Conservation (phyloP, 2,888 invertebrate species). For the Neoascia interrupta region DNA sequence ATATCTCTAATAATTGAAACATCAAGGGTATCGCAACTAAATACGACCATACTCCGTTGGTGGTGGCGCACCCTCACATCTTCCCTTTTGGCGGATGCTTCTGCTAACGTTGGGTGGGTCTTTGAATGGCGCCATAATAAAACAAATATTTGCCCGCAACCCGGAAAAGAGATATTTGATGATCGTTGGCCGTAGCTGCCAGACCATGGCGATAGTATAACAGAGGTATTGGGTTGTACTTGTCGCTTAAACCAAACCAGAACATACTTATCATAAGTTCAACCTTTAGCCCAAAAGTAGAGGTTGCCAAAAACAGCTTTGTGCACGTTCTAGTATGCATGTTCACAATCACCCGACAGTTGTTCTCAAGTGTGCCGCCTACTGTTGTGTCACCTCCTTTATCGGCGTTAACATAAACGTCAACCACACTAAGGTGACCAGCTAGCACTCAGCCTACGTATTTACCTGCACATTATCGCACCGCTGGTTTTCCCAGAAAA, state of each 20-base stretch:
- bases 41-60: background rate
- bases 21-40: slow-evolving; percentile 13
- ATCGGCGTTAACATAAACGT: slow-evolving; percentile 14
- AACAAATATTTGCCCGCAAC: slow-evolving; percentile 1
- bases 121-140: slow-evolving; percentile 16
- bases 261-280: too few species aligned
- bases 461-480: background rate
- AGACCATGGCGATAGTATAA: background rate
- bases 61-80: background rate
- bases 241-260: slow-evolving; percentile 19
- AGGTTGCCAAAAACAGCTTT: slow-evolving; percentile 12
- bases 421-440: too few species aligned
- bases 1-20: slow-evolving; percentile 49
- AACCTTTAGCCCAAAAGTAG: too few species aligned
- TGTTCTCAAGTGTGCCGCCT: slow-evolving; percentile 24
- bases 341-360: too few species aligned
- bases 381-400: slow-evolving; percentile 15
- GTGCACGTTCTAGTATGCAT: slow-evolving; percentile 6
- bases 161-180: slow-evolving; percentile 24
- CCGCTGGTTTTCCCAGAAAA: slow-evolving; percentile 13
- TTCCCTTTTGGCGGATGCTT: background rate
- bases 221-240: slow-evolving; percentile 3
- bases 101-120: background rate
- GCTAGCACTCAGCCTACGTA: background rate
- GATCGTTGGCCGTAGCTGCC: slow-evolving; percentile 24